Evolutionary conservation across 2,888 invertebrate genomes (phyloP), one percentile per base, ranked within the genome.

Genomic region (Dexiosoma caninum): DNA sequence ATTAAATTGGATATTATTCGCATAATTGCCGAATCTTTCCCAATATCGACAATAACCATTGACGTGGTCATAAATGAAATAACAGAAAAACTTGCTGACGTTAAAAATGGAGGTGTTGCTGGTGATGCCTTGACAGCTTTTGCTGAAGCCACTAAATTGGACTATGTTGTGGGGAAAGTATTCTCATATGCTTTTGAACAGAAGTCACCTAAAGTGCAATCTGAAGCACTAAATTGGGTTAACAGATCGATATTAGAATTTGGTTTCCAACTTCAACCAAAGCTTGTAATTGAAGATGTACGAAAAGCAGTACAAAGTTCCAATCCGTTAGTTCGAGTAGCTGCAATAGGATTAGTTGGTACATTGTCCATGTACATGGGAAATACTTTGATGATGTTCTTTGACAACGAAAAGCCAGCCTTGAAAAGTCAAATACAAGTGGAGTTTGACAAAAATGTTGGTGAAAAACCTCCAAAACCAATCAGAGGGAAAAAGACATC

Each of bases 191-290:
- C 96, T 0, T 95, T 97, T 89, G 93, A 93, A 84, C 96, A 97
- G 89, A 97, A 97, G 90, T 97, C 95, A 87, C 97, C 97, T 0
- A 97, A 97, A 90, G 96, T 97, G 44, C 96, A 97, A 86, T 94
- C 95, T 0, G 97, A 97, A 89, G 92, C 95, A 71, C 92, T 97
- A 67, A 92, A 92, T 74, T 98, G 97, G 97, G 92, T 97, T 80
- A 91, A 93, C 0, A 92, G 90, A 44, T 94, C 96, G 0, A 92
- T 98, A 5, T 93, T 93, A 86, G 97, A 97, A 87, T 98, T 97
- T 91, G 97, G 98, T 2, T 94, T 96, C 46, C 92, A 93, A 81
- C 88, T 95, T 85, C 95, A 95, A 86, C 92, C 94, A 5, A 95
- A 95, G 89, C 90, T 92, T 0, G 90, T 96, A 10, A 93, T 96